Conservation (phyloP, 2,113 vertebrate genomes). For the Tinamus guttatus region DNA sequence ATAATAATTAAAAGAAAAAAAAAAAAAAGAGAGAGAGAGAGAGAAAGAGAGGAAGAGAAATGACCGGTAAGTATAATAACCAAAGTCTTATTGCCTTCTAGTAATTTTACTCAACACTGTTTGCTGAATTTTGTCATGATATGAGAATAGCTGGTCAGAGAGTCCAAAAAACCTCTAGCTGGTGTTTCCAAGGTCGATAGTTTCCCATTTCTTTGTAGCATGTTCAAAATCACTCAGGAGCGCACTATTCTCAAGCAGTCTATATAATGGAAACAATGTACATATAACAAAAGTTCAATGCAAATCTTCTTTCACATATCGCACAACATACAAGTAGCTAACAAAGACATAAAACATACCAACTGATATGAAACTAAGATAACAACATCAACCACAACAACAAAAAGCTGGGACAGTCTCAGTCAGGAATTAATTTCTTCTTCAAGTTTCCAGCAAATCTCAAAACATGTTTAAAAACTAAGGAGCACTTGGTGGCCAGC, state of each 20-base stretch:
- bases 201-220: conserved; percentile 86
- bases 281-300: conserved; percentile 83
- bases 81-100: conserved; percentile 79
- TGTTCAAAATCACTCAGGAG: conserved; percentile 89
- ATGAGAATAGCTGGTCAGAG: conserved; percentile 65
- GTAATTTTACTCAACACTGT: conserved; percentile 68
- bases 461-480: conserved; percentile 74
- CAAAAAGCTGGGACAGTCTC: conserved; percentile 16
- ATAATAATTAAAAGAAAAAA: too few relatives aligned
- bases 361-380: conserved; percentile 39
- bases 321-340: conserved; percentile 73
- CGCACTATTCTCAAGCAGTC: conserved; percentile 92
- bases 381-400: background rate
- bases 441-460: conserved; percentile 76
- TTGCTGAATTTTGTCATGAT: conserved; percentile 65
- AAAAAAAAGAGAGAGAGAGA: conserved; percentile 30
- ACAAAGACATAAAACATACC: conserved; percentile 58
- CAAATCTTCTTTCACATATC: conserved; percentile 67
- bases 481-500: conserved; percentile 78
- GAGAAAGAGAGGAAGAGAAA: conserved; percentile 64
- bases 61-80: conserved; percentile 57
- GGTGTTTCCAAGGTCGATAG: conserved; percentile 85
- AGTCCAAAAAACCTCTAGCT: conserved; percentile 89
- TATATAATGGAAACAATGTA: conserved; percentile 92
- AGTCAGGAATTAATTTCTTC: conserved; percentile 72